phyloP scores from a whole-genome alignment of 2,797 vertebrate genomes.

The Erithacus rubecula region DNA sequence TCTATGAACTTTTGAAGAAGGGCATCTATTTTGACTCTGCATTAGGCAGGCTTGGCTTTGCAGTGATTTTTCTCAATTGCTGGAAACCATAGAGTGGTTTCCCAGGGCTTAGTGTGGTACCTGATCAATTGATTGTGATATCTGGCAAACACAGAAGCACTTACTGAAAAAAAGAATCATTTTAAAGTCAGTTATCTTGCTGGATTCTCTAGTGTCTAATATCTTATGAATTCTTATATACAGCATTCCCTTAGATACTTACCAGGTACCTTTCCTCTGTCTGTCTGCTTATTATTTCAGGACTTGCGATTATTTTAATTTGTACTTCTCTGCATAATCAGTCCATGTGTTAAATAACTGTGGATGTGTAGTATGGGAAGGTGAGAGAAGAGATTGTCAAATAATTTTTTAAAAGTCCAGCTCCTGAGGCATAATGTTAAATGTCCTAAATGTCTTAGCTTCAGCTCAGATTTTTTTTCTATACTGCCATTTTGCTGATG shows the following conservation, averaged over 20 bases:
- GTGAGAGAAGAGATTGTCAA: neutral
- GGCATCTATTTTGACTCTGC: neutral
- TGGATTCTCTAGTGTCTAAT: neutral
- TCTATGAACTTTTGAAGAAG: neutral
- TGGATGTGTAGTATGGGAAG: neutral
- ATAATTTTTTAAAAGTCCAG: rapidly evolving
- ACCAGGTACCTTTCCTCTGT: neutral
- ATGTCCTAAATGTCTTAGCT: neutral
- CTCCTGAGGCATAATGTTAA: neutral
- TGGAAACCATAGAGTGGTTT: neutral
- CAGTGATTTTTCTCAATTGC: neutral
- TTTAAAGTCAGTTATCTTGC: neutral
- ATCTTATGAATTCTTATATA: neutral
- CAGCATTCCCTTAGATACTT: neutral
- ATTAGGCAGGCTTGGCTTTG: neutral
- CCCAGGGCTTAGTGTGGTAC: neutral
- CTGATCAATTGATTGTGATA: neutral
- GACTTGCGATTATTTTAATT: neutral
- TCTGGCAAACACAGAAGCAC: neutral
- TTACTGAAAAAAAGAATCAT: neutral
- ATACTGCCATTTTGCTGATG: neutral
- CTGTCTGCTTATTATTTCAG: neutral
- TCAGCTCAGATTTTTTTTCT: neutral
- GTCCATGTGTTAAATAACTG: neutral
- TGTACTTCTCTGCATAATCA: neutral